Conservation (phyloP, 1,140 invertebrate genomes). For the Penaeus japonicus region DNA sequence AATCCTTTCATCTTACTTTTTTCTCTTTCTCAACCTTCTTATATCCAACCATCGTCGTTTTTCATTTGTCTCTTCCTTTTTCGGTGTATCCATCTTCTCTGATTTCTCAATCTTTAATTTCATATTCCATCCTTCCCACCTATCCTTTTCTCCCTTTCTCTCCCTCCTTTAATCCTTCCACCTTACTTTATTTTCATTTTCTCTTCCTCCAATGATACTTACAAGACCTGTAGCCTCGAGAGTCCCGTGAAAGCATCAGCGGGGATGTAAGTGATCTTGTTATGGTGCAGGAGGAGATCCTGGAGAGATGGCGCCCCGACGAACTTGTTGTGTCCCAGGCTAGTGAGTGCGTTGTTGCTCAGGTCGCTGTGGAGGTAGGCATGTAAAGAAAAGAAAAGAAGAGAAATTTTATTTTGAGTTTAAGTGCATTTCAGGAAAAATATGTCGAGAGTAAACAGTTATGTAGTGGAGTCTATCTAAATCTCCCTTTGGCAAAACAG, state of each 20-base stretch:
- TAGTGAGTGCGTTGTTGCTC: constrained; percentile 81
- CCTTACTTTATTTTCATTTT: neutral
- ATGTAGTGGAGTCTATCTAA: neutral
- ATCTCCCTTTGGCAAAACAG: neutral
- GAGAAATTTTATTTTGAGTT: neutral
- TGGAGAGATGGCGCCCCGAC: constrained; percentile 76
- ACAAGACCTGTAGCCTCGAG: constrained; percentile 83
- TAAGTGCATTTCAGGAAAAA: constrained; percentile 17
- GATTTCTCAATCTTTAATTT: no score
- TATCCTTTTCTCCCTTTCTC: neutral
- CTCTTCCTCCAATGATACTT: constrained; percentile 66
- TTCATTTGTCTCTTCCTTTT: no score
- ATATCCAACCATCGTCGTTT: no score
- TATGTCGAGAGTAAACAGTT: neutral
- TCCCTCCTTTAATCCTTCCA: neutral
- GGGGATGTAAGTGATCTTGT: constrained; percentile 78
- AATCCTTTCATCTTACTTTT: neutral
- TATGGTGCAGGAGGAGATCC: constrained; percentile 85
- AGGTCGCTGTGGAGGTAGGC: constrained; percentile 75
- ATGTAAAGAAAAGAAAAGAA: constrained; percentile 21
- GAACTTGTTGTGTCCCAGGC: constrained; percentile 76
- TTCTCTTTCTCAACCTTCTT: no score
- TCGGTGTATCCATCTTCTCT: neutral
- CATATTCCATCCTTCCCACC: neutral
- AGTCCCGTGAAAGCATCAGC: constrained; percentile 83